phyloP scores from a whole-genome alignment of 2,888 invertebrate genomes.

The Cybosia mesomella region DNA sequence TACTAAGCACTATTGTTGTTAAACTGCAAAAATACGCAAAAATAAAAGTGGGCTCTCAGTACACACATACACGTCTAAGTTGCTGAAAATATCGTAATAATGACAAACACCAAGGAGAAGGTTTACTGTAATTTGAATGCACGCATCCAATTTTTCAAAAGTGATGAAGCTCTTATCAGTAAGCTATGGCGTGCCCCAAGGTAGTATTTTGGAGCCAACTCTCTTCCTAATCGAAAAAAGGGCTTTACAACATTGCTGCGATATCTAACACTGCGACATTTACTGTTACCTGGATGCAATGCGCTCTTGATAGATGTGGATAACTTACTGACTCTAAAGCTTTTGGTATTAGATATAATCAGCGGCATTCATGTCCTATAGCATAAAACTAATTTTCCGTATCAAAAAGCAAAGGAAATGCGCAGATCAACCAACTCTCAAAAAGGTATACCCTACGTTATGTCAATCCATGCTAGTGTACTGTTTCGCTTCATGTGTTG shows the following conservation, averaged over 20 bases:
- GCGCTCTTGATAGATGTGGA: too few species aligned
- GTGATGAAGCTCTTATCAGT: neutral
- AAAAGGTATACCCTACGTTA: neutral
- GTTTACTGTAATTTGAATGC: neutral
- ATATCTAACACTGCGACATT: neutral
- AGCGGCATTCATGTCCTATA: neutral
- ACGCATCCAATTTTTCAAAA: neutral
- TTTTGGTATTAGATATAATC: neutral
- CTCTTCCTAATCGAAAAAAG: neutral
- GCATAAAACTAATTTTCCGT: neutral
- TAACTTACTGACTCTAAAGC: neutral
- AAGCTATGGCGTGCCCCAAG: neutral
- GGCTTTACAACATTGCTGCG: neutral
- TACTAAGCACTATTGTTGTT: too few species aligned
- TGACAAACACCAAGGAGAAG: neutral
- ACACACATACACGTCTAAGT: too few species aligned
- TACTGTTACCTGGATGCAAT: neutral
- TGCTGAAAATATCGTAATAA: too few species aligned
- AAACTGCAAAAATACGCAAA: too few species aligned
- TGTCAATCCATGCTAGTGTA: neutral
- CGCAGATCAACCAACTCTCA: neutral
- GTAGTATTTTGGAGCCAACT: neutral
- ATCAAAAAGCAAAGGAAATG: slow-evolving; percentile 3
- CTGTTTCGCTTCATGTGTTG: neutral
- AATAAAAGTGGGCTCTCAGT: too few species aligned